Evolutionary conservation across 2,888 invertebrate genomes (phyloP), one percentile per base, ranked within the genome.

Genomic region (Drosophila eohydei): DNA sequence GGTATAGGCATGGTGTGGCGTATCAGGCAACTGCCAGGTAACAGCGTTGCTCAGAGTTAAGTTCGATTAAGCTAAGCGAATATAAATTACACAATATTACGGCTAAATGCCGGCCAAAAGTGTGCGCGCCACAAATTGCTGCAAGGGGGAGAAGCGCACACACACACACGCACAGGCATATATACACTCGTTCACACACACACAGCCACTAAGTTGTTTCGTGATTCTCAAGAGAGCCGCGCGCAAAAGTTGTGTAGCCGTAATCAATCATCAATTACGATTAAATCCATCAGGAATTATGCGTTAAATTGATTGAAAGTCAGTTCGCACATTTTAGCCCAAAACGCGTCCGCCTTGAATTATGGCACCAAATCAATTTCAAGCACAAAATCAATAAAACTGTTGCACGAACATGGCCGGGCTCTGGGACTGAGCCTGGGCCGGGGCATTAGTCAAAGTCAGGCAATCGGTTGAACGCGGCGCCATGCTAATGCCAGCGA

Each of bases 191-290:
- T 14, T 3, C 48, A 70, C 40, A 44, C 5, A 26, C 9, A 21
- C 4, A 14, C 12, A 48, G 5, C 36, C 16, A n/a, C 11, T 21
- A 54, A 9, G 21, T 16, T 44, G 59, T 44, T 44, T 34, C 26
- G 44, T 26, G 36, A 46, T 32, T 46, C 66, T 52, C 52, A 3
- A n/a, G 65, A 46, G 66, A 44, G 50, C 59, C 62, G 60, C 36
- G 56, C 14, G 60, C 50, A 54, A 71, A 71, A 60, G 71, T 77
- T 83, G 81, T 50, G 74, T 60, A 70, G 77, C 74, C 78, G 88
- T 90, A 91, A 92, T 92, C 91, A 92, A 92, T 92, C 92, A 92
- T 90, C 90, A 91, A 92, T 92, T 92, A 92, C 91, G 84, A 81
- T 90, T 88, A 90, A 88, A 86, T 89, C 91, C 85, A 83, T 91